These are phyloP conservation scores for Etia nguti DNA, from an alignment of 2,113 vertebrate species.

Conservation along the genomic window DNA sequence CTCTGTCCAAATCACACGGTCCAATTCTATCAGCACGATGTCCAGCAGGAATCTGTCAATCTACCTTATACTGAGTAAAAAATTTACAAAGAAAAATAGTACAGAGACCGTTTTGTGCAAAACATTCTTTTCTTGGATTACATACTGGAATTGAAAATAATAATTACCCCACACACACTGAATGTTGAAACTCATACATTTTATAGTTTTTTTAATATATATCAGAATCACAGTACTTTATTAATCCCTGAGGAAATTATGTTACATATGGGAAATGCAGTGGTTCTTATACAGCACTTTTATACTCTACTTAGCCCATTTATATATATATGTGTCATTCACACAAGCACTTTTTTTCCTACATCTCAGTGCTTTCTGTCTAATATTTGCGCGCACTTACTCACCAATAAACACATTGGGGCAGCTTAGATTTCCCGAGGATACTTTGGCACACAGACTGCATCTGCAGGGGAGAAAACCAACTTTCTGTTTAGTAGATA, in stretches of 20 bases:
- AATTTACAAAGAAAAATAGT: background rate
- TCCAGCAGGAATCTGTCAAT: background rate
- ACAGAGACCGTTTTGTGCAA: background rate
- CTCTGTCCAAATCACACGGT: background rate
- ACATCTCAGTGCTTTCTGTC: background rate
- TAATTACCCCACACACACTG: background rate
- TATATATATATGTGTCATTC: background rate
- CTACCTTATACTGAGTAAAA: background rate
- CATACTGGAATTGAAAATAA: too few species aligned
- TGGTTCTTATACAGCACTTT: background rate
- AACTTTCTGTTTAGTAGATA: background rate
- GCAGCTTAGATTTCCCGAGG: background rate
- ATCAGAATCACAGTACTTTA: fast-evolving
- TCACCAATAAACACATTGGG: background rate
- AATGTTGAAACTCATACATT: background rate
- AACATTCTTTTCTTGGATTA: background rate
- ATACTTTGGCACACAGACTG: background rate
- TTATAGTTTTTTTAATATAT: background rate
- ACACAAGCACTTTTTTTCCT: background rate
- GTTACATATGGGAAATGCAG: background rate
- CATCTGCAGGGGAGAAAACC: too few species aligned
- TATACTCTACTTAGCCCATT: background rate
- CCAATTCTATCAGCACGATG: too few species aligned
- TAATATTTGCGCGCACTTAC: background rate
- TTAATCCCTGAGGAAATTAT: background rate